Conservation (phyloP, 2,113 vertebrate genomes). For the Dryoscopus gambensis region DNA sequence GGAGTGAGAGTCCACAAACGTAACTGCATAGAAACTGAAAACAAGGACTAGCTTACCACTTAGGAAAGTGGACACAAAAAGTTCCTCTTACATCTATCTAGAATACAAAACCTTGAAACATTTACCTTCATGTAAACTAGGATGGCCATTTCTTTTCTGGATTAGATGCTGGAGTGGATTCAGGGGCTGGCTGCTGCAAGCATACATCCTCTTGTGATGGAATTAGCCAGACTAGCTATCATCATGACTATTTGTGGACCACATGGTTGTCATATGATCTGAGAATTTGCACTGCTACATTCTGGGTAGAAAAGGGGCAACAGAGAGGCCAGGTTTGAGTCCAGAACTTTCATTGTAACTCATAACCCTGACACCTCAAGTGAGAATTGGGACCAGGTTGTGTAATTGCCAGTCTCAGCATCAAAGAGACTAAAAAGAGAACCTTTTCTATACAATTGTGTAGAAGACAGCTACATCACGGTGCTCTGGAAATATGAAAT, state of each 20-base stretch:
- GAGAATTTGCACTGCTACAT: background rate
- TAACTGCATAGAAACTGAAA: background rate
- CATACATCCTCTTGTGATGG: background rate
- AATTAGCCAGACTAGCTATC: background rate
- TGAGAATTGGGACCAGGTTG: background rate
- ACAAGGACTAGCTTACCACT: background rate
- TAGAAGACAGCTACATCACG: background rate
- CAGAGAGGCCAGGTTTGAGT: background rate
- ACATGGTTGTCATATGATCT: background rate
- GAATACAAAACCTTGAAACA: background rate
- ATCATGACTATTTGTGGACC: background rate
- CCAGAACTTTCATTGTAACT: background rate
- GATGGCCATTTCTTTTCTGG: background rate
- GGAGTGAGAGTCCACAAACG: background rate
- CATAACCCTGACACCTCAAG: background rate
- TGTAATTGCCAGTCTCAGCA: background rate
- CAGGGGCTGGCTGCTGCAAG: background rate
- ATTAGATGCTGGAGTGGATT: background rate
- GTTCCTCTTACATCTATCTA: background rate
- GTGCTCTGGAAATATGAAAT: background rate
- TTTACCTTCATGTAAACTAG: background rate
- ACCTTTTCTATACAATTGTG: background rate
- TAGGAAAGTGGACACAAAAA: background rate
- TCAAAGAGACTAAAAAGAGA: background rate
- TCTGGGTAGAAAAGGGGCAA: background rate